Base-by-base conservation (phyloP, 2,797 vertebrate species). In the Todus mexicanus region DNA sequence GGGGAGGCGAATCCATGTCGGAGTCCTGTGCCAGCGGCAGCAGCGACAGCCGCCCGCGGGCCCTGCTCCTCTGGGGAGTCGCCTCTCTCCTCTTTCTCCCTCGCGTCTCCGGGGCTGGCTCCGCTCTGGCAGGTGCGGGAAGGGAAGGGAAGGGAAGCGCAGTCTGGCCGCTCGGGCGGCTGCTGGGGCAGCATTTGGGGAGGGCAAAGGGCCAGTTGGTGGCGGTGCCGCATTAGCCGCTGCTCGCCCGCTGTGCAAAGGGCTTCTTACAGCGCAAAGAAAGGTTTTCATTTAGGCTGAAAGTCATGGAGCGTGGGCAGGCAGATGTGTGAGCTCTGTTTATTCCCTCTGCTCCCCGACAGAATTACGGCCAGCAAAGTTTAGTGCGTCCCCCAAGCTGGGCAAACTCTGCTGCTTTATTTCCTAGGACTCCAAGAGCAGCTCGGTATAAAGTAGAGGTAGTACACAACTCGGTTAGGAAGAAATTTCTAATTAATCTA, bases 211-310 rank as follows among this genome's bases (percentile, higher is more conserved):
- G 88, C 73, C 65, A 35, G 42, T 11, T 15, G 8, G 60, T 6
- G 54, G 7, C 6, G 13, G 6, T 15, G 77, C 74, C 59, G 5
- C 77, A 8, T 63, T 7, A 84, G 59, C 92, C 26, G 12, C 38
- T 15, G 50, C 80, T 54, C 23, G 71, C 80, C 93, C 82, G 94
- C 93, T 92, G 83, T 84, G 88, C 47, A 31, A 6, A 51, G n/a
- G 80, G 42, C 64, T 84, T 70, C 27, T 22, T 70, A 19, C 6
- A 45, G 40, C 77, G 77, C 64, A 68, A 9, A 54, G 23, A 22
- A 35, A 22, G 54, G 64, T 29, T 57, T 95, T 92, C 4, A 42
- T 86, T 76, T 10, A 35, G 70, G 11, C 85, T 60, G 73, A 20
- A n/a, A 84, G 47, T 57, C 76, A 43, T 2, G 1, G 2, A 38